Percentiles rank a stretch among this genome's conserved stretches.
These are phyloP conservation scores for Volucella inflata DNA, from an alignment of 2,888 invertebrate genomes.

Conservation along the genomic window DNA sequence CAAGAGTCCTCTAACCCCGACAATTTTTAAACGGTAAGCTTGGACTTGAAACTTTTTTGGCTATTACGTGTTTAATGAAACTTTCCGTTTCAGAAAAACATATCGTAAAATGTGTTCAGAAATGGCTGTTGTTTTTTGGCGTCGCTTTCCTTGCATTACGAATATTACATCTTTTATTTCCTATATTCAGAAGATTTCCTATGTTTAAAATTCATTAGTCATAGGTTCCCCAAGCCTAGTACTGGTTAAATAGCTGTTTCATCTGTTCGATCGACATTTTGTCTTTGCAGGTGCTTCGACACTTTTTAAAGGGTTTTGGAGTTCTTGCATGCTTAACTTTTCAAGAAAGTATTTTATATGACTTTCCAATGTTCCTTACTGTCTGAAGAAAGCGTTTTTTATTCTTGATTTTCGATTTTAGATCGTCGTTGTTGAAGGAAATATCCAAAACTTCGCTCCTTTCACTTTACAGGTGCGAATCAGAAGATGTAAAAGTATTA, in stretches of 20 bases:
- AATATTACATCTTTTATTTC: slow-evolving; percentile 10
- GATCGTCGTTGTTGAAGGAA: too few species aligned
- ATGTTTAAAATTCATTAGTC: too few species aligned
- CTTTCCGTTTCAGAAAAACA: slow-evolving; percentile 17
- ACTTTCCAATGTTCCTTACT: too few species aligned
- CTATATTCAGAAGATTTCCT: too few species aligned
- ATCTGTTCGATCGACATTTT: too few species aligned
- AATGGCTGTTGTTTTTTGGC: neutral
- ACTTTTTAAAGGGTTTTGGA: neutral
- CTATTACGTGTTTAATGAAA: slow-evolving; percentile 10
- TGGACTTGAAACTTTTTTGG: slow-evolving; percentile 13
- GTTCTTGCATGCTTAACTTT: too few species aligned
- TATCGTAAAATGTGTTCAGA: slow-evolving; percentile 16
- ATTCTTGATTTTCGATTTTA: too few species aligned
- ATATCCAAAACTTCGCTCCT: slow-evolving; percentile 3
- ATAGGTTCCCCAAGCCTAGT: too few species aligned
- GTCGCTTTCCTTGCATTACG: slow-evolving; percentile 9
- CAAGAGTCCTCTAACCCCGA: slow-evolving; percentile 14
- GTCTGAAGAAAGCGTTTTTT: slow-evolving; percentile 12
- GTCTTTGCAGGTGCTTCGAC: neutral
- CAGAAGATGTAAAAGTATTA: too few species aligned
- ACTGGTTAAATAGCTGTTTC: too few species aligned
- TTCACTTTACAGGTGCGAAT: too few species aligned
- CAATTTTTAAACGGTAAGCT: slow-evolving; percentile 20
- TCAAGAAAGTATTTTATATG: slow-evolving; percentile 7